Conservation (phyloP, 2,113 vertebrate genomes). For the Morphnarchus princeps region DNA sequence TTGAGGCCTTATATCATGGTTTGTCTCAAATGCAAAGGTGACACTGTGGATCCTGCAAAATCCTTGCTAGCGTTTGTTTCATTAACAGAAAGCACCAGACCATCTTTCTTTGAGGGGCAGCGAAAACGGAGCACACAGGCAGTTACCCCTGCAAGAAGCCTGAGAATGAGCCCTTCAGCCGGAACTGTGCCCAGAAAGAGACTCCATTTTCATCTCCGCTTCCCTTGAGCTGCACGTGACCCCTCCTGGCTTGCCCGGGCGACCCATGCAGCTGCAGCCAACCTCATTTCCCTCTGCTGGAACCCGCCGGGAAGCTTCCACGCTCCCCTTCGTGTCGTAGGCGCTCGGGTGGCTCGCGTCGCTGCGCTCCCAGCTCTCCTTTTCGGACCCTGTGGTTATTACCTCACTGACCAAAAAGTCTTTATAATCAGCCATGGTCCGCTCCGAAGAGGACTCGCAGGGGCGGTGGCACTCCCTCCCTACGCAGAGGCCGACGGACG, state of each 20-base stretch:
- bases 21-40: background rate
- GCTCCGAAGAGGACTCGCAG: background rate
- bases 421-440: background rate
- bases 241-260: background rate
- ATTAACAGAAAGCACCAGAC: background rate
- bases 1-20: background rate
- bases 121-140: background rate
- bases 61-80: background rate
- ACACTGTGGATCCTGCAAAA: background rate
- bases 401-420: constrained; percentile 21
- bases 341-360: rapidly evolving
- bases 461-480: background rate
- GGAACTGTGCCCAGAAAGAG: background rate
- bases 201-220: background rate
- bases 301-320: background rate
- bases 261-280: background rate
- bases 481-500: background rate
- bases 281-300: background rate
- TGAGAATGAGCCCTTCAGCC: background rate
- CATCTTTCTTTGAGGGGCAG: background rate
- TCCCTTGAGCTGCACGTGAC: background rate
- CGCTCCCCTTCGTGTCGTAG: background rate
- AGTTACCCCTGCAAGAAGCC: background rate
- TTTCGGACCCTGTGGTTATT: background rate
- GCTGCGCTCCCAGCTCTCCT: background rate